Conservation (phyloP, 2,888 invertebrate genomes). For the Harpagoxenus sublaevis region DNA sequence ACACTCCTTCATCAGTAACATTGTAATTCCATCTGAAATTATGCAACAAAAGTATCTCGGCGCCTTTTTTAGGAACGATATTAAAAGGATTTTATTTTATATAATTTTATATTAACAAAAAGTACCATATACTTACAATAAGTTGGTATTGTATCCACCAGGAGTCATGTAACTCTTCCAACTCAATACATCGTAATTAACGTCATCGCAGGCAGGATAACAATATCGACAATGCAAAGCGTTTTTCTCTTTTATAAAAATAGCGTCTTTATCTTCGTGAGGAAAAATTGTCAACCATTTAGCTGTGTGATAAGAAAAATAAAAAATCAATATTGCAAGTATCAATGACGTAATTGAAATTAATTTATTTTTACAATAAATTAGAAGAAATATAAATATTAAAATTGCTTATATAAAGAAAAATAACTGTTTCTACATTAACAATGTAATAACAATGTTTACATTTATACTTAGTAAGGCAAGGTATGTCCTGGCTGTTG, state of each 20-base stretch:
- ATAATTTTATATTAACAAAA: background rate
- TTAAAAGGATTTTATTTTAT: background rate
- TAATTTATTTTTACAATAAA: slow-evolving; percentile 2
- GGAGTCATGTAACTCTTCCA: slow-evolving; percentile 56
- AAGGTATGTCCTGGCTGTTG: slow-evolving; percentile 71
- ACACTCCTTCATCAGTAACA: slow-evolving; percentile 75
- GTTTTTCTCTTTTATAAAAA: slow-evolving; percentile 19
- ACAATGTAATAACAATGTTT: slow-evolving; percentile 56
- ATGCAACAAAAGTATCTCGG: background rate
- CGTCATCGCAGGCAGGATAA: slow-evolving; percentile 79
- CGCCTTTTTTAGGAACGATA: background rate
- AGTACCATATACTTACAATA: slow-evolving; percentile 68
- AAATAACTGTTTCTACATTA: background rate
- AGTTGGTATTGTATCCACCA: slow-evolving; percentile 59
- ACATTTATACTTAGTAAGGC: slow-evolving; percentile 75
- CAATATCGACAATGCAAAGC: slow-evolving; percentile 75
- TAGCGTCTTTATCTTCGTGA: slow-evolving; percentile 59
- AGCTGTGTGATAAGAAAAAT: slow-evolving; percentile 76
- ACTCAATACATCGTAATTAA: slow-evolving; percentile 70
- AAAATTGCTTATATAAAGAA: background rate
- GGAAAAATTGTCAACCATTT: slow-evolving; percentile 87
- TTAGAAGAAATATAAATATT: background rate
- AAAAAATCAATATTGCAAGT: background rate
- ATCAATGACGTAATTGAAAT: background rate
- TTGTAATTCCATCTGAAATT: slow-evolving; percentile 72